These are phyloP conservation scores for Siniperca undulata DNA, from an alignment of 2,797 vertebrate species.

Conservation along the genomic window DNA sequence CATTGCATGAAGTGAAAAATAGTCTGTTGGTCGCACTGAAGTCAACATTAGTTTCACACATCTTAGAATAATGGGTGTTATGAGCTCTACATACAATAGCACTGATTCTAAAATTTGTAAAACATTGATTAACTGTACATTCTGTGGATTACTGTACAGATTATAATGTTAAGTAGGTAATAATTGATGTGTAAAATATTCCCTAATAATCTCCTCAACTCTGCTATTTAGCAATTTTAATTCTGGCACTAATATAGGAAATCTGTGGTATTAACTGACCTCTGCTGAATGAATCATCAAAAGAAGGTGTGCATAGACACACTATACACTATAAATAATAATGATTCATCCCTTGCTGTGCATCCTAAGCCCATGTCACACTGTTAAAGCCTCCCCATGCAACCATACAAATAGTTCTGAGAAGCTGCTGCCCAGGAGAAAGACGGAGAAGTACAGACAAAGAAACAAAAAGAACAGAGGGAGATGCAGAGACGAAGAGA, in stretches of 20 bases:
- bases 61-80: slow-evolving; percentile 14
- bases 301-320: slow-evolving; percentile 16
- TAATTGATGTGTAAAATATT: slow-evolving; percentile 38
- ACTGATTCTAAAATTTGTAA: slow-evolving; percentile 4
- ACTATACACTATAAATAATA: slow-evolving; percentile 31
- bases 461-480: slow-evolving; percentile 20
- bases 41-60: slow-evolving; percentile 35
- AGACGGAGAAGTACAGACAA: slow-evolving; percentile 20
- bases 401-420: slow-evolving; percentile 34
- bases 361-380: slow-evolving; percentile 32
- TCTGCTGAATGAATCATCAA: slow-evolving; percentile 43
- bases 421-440: slow-evolving; percentile 27
- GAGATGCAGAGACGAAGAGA: slow-evolving; percentile 36
- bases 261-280: slow-evolving; percentile 31
- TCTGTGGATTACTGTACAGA: slow-evolving; percentile 42
- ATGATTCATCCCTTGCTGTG: slow-evolving; percentile 36
- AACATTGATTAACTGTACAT: slow-evolving; percentile 26
- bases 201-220: slow-evolving; percentile 30
- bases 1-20: slow-evolving; percentile 5
- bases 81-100: slow-evolving; percentile 7
- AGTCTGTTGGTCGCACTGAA: slow-evolving; percentile 17
- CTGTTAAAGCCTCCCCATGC: slow-evolving; percentile 32
- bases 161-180: slow-evolving; percentile 32
- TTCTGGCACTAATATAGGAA: slow-evolving; percentile 25
- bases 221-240: slow-evolving; percentile 22